Evolutionary conservation across 1,140 invertebrate species (phyloP).

Genomic region (Macrobrachium nipponense): DNA sequence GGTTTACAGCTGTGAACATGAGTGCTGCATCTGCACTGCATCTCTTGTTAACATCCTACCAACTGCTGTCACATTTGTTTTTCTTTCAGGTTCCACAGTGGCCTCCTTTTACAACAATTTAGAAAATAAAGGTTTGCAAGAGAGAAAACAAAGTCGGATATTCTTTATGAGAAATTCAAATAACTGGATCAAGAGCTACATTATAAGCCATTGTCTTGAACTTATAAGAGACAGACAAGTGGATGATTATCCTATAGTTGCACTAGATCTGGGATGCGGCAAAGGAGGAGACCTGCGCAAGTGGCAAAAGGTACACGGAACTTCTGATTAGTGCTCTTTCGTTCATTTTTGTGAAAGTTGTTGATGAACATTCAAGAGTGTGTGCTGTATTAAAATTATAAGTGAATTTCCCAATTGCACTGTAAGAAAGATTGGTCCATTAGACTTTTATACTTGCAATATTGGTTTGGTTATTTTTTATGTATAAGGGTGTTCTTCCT

Average conservation of each 20-base stretch:
- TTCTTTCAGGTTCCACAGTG: constrained; percentile 72
- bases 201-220: constrained; percentile 67
- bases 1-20: too few species aligned
- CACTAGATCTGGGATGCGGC: constrained; percentile 80
- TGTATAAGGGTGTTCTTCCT: too few species aligned
- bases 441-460: too few species aligned
- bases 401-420: neutral
- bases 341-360: neutral
- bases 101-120: constrained; percentile 88
- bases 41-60: too few species aligned
- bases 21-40: too few species aligned
- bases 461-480: too few species aligned
- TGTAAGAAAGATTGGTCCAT: too few species aligned
- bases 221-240: constrained; percentile 75
- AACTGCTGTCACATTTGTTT: neutral
- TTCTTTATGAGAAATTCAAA: constrained; percentile 96
- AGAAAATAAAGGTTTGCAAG: constrained; percentile 82
- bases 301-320: constrained; percentile 81
- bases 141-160: constrained; percentile 88
- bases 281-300: constrained; percentile 98
- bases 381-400: neutral
- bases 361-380: neutral
- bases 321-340: neutral
- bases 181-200: constrained; percentile 94
- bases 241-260: constrained; percentile 71